A percentile compares a stretch with the other conserved stretches of the same genome.
Conservation (phyloP, 1,140 invertebrate genomes). For the Paraescarpia echinospica region DNA sequence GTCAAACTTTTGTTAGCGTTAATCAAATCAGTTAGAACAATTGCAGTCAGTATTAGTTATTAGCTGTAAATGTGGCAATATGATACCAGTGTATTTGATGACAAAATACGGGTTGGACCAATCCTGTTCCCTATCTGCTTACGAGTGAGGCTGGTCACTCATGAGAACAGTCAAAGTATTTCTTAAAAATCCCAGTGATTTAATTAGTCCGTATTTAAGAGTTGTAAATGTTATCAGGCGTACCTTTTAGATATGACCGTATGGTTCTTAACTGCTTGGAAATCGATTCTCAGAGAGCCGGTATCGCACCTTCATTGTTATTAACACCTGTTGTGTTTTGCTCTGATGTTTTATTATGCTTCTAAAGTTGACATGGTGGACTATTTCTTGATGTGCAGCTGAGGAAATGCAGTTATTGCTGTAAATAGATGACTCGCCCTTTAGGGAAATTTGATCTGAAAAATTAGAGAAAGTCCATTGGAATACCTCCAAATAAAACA, state of each 20-base stretch:
- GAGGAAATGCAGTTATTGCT: background rate
- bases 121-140: background rate
- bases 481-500: background rate
- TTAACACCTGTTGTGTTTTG: background rate
- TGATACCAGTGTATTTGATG: background rate
- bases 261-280: background rate
- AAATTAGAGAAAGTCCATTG: background rate
- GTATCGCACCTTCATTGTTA: background rate
- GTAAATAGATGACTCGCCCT: background rate
- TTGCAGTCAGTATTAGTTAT: background rate
- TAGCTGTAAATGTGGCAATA: background rate
- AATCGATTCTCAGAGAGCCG: background rate
- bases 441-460: background rate
- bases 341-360: background rate
- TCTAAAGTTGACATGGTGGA: background rate
- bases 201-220: background rate
- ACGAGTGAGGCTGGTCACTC: background rate
- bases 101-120: background rate
- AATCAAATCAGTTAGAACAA: background rate
- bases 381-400: background rate
- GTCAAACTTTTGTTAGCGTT: background rate
- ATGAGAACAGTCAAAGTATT: background rate
- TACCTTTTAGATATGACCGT: background rate
- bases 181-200: background rate
- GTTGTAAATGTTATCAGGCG: background rate